These are phyloP conservation scores for Hemicentrotus pulcherrimus DNA, from an alignment of 35 echinoderm and acorn worm species.

Conservation along the genomic window DNA sequence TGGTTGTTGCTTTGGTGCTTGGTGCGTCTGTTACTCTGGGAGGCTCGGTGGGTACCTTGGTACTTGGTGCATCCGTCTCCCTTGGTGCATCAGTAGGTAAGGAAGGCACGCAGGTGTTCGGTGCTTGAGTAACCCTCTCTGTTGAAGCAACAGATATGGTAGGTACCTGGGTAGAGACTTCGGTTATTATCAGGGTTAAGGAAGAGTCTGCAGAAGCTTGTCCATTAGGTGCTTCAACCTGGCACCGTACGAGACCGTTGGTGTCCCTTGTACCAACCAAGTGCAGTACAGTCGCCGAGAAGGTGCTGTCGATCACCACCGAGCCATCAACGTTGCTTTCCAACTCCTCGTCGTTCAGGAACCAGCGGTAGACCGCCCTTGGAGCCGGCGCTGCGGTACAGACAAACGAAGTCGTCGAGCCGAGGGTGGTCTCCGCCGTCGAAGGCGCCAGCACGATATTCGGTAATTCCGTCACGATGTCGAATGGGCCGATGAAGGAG, in stretches of 20 bases:
- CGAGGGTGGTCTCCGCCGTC: background rate
- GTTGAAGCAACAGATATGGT: background rate
- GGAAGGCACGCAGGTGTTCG: background rate
- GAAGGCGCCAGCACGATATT: slow-evolving; percentile 42
- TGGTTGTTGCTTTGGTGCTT: background rate
- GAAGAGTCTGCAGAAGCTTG: slow-evolving; percentile 7
- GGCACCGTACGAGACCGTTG: slow-evolving; percentile 40
- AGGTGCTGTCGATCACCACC: slow-evolving; percentile 27
- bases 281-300: background rate
- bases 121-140: background rate
- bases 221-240: slow-evolving; percentile 52
- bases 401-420: slow-evolving; percentile 50
- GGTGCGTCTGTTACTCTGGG: background rate
- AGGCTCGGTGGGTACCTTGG: background rate
- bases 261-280: slow-evolving; percentile 32
- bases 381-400: slow-evolving; percentile 55
- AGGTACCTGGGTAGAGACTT: background rate
- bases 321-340: background rate
- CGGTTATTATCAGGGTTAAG: slow-evolving; percentile 7
- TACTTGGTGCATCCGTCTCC: background rate
- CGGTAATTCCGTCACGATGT: slow-evolving; percentile 40
- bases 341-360: slow-evolving; percentile 32
- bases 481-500: slow-evolving; percentile 54
- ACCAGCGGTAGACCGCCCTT: slow-evolving; percentile 56
- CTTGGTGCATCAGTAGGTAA: background rate